Evolutionary conservation across 1,140 invertebrate genomes (phyloP).

Genomic region (Plodia interpunctella): DNA sequence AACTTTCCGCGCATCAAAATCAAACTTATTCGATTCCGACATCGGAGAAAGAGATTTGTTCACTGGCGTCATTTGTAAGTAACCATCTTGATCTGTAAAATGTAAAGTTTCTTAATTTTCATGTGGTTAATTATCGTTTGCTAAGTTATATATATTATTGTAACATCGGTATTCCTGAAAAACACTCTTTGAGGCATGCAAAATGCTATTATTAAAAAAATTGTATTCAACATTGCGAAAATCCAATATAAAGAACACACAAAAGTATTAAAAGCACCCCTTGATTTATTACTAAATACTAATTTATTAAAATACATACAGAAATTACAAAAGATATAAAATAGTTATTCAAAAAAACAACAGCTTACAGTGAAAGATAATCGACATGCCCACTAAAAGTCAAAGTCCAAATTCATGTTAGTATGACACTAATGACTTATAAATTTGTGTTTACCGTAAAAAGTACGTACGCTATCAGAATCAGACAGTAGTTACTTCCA

Average conservation of each 20-base stretch:
- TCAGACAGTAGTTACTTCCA: slow-evolving; percentile 47
- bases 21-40: slow-evolving; percentile 49
- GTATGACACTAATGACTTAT: not conserved
- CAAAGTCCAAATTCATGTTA: not conserved
- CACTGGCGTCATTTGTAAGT: slow-evolving; percentile 68
- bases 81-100: slow-evolving; percentile 68
- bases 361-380: not conserved
- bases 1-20: slow-evolving; percentile 56
- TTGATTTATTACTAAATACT: too few relatives aligned
- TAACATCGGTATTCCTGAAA: not conserved
- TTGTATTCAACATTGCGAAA: too few relatives aligned
- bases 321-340: too few relatives aligned
- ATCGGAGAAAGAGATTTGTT: slow-evolving; percentile 59
- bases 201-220: too few relatives aligned
- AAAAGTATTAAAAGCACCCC: not conserved
- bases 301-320: too few relatives aligned
- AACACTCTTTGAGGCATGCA: too few relatives aligned
- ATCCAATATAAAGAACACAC: too few relatives aligned
- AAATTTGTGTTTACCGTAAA: slow-evolving; percentile 8
- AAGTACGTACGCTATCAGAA: not conserved
- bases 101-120: not conserved
- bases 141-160: not conserved
- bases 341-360: too few relatives aligned
- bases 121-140: too few relatives aligned
- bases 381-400: not conserved